Percentiles rank a stretch among this genome's conserved stretches.
phyloP scores from a whole-genome alignment of 2,113 vertebrate genomes.

The Myrmecobius fasciatus region DNA sequence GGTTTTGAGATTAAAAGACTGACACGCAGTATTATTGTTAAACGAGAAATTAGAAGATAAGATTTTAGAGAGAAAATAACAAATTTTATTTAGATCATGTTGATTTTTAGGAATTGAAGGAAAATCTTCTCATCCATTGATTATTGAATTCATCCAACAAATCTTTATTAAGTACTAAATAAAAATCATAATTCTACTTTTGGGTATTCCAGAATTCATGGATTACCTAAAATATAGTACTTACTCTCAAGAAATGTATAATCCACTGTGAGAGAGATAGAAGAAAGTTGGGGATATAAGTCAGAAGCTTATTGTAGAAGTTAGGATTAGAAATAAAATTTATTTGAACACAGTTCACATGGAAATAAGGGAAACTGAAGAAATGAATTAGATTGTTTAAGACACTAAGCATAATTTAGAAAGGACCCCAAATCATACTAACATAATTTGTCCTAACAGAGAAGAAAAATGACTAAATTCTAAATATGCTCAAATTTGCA shows the following conservation, averaged over 20 bases:
- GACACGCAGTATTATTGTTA: not conserved
- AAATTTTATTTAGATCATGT: not conserved
- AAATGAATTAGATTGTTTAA: not conserved
- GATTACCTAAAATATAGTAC: not conserved
- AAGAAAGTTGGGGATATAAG: not conserved
- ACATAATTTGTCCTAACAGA: not conserved
- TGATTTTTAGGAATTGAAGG: not conserved
- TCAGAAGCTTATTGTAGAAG: not conserved
- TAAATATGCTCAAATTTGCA: not conserved
- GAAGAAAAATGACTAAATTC: not conserved
- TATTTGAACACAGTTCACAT: not conserved
- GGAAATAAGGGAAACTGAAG: not conserved
- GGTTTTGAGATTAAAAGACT: not conserved
- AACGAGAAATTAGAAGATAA: not conserved
- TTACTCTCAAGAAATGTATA: not conserved
- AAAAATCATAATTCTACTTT: not conserved
- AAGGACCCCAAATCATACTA: not conserved
- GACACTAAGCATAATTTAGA: not conserved
- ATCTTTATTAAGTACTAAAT: not conserved
- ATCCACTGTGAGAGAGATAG: not conserved
- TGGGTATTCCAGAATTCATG: not conserved
- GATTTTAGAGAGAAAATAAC: not conserved
- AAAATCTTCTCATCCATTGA: not conserved
- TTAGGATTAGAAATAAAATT: not conserved
- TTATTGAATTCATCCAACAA: not conserved